Percentiles rank a stretch among this genome's conserved stretches.
Conservation (phyloP, 2,113 vertebrate species). For the Sporophila hypoxantha region DNA sequence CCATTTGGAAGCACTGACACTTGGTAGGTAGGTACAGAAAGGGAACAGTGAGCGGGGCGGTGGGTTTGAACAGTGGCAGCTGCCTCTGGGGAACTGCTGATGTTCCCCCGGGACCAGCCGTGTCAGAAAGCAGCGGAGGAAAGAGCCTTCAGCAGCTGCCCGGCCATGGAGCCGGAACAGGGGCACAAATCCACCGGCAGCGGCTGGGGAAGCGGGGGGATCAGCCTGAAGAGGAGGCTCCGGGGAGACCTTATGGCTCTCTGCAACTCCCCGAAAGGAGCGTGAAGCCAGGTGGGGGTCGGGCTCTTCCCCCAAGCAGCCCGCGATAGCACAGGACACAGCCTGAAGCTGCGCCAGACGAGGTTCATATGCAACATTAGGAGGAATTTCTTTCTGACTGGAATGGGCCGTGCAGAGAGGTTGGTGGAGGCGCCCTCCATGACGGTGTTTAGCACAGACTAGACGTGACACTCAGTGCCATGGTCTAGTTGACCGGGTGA, state of each 20-base stretch:
- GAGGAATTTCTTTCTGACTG: neutral
- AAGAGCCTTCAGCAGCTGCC: too few relatives aligned
- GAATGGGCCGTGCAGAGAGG: neutral
- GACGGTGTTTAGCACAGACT: neutral
- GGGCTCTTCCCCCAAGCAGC: neutral
- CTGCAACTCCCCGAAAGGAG: neutral
- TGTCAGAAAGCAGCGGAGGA: fast-evolving
- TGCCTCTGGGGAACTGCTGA: fast-evolving
- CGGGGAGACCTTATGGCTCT: fast-evolving
- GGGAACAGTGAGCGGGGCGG: fast-evolving
- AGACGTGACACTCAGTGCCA: neutral
- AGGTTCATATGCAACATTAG: neutral
- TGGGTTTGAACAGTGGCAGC: neutral
- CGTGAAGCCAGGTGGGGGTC: fast-evolving
- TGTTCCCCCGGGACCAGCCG: neutral
- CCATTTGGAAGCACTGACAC: fast-evolving
- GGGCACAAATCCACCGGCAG: too few relatives aligned
- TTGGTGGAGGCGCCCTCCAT: neutral
- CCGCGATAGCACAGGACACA: neutral
- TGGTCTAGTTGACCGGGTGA: too few relatives aligned
- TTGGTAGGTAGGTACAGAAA: fast-evolving
- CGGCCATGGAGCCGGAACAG: too few relatives aligned
- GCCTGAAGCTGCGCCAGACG: neutral
- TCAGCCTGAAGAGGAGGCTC: neutral
- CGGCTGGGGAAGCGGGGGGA: neutral